phyloP scores from a whole-genome alignment of 2,888 invertebrate species.

The Himalopsyche tibetana region DNA sequence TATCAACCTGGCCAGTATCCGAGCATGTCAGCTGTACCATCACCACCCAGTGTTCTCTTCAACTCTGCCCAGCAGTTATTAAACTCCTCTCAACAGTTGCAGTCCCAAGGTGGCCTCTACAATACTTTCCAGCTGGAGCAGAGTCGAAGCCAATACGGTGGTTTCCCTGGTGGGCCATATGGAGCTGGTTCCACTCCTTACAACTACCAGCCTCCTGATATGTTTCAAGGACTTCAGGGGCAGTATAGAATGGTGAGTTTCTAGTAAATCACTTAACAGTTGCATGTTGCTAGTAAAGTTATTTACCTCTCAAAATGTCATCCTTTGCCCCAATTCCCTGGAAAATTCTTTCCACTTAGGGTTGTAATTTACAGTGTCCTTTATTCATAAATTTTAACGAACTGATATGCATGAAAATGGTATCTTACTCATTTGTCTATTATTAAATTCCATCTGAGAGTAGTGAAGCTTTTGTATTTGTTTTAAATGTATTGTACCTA shows the following conservation, averaged over 20 bases:
- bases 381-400: too few species aligned
- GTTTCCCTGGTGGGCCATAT: constrained; percentile 84
- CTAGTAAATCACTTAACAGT: too few species aligned
- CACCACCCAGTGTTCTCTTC: constrained; percentile 88
- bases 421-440: too few species aligned
- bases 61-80: constrained; percentile 83
- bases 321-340: too few species aligned
- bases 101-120: constrained; percentile 86
- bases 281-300: too few species aligned
- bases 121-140: constrained; percentile 88
- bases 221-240: constrained; percentile 81
- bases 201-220: constrained; percentile 86
- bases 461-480: background rate
- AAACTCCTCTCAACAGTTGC: constrained; percentile 78
- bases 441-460: too few species aligned
- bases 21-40: constrained; percentile 89
- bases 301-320: too few species aligned
- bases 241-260: constrained; percentile 76
- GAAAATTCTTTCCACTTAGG: too few species aligned
- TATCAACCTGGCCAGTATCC: constrained; percentile 87
- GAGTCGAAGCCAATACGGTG: constrained; percentile 87
- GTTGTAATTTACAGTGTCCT: too few species aligned
- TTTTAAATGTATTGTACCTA: constrained; percentile 39
- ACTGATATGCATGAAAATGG: too few species aligned
- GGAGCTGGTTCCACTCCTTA: constrained; percentile 84